Evolutionary conservation across 2,113 vertebrate genomes (phyloP), one percentile per base, ranked within the genome.

Genomic region (Garra rufa): DNA sequence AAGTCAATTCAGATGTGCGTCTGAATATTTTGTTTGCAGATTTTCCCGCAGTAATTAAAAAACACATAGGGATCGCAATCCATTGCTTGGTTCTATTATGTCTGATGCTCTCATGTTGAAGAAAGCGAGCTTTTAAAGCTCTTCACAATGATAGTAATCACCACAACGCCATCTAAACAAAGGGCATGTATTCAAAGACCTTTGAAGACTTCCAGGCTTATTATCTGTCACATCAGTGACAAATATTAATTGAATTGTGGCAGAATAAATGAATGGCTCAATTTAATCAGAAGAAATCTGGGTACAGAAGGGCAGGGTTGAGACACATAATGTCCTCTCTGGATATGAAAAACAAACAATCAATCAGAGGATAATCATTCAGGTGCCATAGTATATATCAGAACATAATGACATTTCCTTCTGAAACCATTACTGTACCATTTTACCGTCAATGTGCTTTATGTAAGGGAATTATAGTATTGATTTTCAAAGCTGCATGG

Each of bases 271-370:
- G 76, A 77, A 44, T 61, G 34, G 76, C 11, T 24, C 55, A 61
- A 43, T 79, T 26, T 44, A 61, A 19, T 79, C 38, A 1, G 52
- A 78, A 41, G 30, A 43, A 43, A 43, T 61, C 52, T 43, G 38
- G 34, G 34, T 19, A 41, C 21, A 77, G 8, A 59, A 24, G 6
- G 24, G 75, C 30, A 24, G 30, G 10, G 11, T 15, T 38, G 3
- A 7, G 55, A 77, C 30, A 24, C 10, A 24, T 3, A 13, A 9
- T 59, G 52, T 41, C 2, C 28, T 55, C 28, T 52, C 46, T 76
- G 28, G 48, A 76, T 55, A 34, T 74, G 24, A 74, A 48, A 74
- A 76, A 19, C 71, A 76, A 76, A 55, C 46, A 76, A 76, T n/a
- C 11, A 28, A 55, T 77, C 50, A 7, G 28, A 3, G 10, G 17